These are phyloP conservation scores for Brachypteracias leptosomus DNA, from an alignment of 2,113 vertebrate species.

Conservation along the genomic window DNA sequence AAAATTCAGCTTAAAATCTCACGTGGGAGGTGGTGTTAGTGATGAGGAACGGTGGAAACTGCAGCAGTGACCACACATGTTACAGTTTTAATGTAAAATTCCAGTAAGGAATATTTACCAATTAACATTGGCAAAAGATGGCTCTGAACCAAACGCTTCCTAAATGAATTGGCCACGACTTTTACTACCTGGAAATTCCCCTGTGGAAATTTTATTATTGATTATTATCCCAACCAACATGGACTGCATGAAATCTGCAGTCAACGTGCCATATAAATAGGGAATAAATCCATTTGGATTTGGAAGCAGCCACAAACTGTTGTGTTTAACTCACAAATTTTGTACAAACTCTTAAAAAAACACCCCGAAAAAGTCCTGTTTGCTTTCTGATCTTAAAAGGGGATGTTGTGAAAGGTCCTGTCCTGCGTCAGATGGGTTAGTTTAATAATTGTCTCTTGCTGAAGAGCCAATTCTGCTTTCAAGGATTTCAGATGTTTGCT, in stretches of 20 bases:
- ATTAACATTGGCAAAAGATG: neutral
- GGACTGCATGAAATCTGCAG: neutral
- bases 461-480: neutral
- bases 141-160: neutral
- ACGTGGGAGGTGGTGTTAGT: accelerated
- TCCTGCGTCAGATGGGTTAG: neutral
- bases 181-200: neutral
- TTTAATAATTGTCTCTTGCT: neutral
- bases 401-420: neutral
- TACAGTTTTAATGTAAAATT: neutral
- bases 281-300: neutral
- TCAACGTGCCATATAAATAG: neutral
- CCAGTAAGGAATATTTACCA: neutral
- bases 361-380: neutral
- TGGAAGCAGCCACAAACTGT: neutral
- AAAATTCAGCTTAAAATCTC: neutral
- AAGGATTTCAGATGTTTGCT: neutral
- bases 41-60: neutral
- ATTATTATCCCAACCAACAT: neutral
- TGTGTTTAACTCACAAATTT: accelerated
- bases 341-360: neutral
- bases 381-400: neutral
- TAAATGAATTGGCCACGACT: neutral
- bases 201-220: neutral
- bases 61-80: neutral